Evolutionary conservation across 2,888 invertebrate species (phyloP), one percentile per base, ranked within the genome.

Genomic region (Thelaira solivaga): DNA sequence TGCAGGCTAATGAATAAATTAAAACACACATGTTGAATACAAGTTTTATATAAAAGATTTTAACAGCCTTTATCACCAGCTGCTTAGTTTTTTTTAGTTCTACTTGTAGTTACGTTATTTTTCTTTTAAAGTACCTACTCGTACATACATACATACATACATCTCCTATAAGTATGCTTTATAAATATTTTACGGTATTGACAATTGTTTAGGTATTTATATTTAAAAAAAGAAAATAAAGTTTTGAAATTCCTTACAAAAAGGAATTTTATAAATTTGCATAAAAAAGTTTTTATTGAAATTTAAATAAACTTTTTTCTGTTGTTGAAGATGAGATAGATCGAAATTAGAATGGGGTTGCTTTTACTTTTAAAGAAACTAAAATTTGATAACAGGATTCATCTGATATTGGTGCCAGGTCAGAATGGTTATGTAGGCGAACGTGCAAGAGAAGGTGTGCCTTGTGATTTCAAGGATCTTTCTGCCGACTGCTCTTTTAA

Each of bases 141-240:
- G 1, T 36, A 11, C 16, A 24, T 8, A 22, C 13, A 53, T 39
- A 5, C 5, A 7, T 20, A 39, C 20, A 34, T 62, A 31, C 1
- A 47, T 4, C 22, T 4, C 47, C 47, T 10, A 4, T n/a, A 47
- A 29, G 57, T 57, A 57, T 24, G 57, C 68, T 39, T 36, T 34
- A 57, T 4, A 39, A 29, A 65, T 7, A 24, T 8, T 47, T 36
- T 20, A 34, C 57, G 45, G n/a, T 20, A 8, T 36, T n/a, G 4
- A n/a, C 20, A 47, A 26, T 47, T 20, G 26, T 47, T 26, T 22
- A 10, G 2, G 10, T 20, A 22, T 29, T 8, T 10, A 20, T 4
- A 20, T 34, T 31, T 31, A 0, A 22, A 13, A 61, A 31, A 11
- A 24, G 16, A n/a, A n/a, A n/a, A n/a, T 16, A 4, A 8, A 34